These are phyloP conservation scores for Bubo blakistoni DNA, from an alignment of 2,113 vertebrate genomes.

Conservation along the genomic window DNA sequence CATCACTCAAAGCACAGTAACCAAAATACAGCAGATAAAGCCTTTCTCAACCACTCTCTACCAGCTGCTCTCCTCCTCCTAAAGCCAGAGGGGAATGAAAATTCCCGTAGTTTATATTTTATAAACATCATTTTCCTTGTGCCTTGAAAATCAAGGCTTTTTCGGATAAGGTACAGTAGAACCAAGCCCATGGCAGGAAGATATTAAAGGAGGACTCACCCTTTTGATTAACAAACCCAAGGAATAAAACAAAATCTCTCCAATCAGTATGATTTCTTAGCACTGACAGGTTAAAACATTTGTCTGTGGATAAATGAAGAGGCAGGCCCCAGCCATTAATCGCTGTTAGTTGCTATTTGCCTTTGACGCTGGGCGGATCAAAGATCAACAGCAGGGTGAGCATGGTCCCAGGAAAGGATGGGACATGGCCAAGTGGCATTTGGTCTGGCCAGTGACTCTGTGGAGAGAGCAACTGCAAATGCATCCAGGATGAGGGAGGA, in stretches of 20 bases:
- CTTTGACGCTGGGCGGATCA: not conserved
- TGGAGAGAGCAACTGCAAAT: not conserved
- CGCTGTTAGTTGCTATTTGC: not conserved
- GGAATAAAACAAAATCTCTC: not conserved
- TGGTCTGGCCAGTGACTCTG: not conserved
- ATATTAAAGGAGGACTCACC: not conserved
- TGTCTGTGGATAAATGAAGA: not conserved
- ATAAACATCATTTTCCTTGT: constrained; percentile 15
- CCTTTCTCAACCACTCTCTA: constrained; percentile 49
- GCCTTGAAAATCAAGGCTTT: constrained; percentile 38
- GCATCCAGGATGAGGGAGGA: not conserved
- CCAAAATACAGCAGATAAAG: constrained; percentile 60
- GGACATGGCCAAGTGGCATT: not conserved
- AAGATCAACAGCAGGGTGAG: not conserved
- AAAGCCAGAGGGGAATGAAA: constrained; percentile 45
- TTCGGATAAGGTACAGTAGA: not conserved
- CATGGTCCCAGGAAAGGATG: not conserved
- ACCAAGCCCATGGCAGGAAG: rapidly evolving
- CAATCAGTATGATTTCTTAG: not conserved
- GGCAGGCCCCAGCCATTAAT: not conserved
- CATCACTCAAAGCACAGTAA: constrained; percentile 49
- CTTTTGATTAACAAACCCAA: constrained; percentile 9
- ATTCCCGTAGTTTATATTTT: constrained; percentile 52
- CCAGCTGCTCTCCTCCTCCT: constrained; percentile 49
- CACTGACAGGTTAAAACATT: not conserved